Percentiles rank a stretch among this genome's conserved stretches.
These are phyloP conservation scores for Hexactinellida sp. DNA, from an alignment of 37 sponge, comb jelly and placozoan genomes.

Conservation along the genomic window DNA sequence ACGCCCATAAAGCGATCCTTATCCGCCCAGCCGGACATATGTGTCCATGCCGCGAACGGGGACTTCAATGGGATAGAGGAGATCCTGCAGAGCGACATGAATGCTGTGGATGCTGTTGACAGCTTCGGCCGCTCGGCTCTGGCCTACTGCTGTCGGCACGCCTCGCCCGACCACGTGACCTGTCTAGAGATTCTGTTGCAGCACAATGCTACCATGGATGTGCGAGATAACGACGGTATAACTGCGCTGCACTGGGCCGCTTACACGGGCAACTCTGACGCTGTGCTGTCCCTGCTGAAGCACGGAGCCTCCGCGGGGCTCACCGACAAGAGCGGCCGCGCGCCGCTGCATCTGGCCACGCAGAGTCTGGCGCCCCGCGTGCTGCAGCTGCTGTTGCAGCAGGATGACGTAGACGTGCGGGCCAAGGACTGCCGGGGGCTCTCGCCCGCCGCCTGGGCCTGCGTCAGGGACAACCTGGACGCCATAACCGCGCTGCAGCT, in stretches of 20 bases:
- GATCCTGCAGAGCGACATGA: not conserved
- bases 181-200: conserved; percentile 1
- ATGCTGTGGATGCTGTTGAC: not conserved
- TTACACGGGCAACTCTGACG: not conserved
- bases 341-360: not conserved
- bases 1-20: not conserved
- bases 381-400: not conserved
- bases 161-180: not conserved
- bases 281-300: not conserved
- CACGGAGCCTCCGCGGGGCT: not conserved
- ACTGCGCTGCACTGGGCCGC: conserved; percentile 3
- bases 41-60: not conserved
- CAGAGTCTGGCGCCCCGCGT: not conserved
- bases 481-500: not conserved
- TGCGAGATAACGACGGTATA: not conserved
- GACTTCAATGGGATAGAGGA: not conserved
- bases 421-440: not conserved
- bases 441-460: not conserved
- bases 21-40: not conserved
- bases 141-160: not conserved
- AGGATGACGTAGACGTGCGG: not conserved
- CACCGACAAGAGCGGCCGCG: not conserved
- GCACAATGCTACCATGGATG: not conserved
- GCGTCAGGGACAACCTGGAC: not conserved
- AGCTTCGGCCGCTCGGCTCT: not conserved